phyloP scores from a whole-genome alignment of 2,888 invertebrate genomes.

The Invenusta paracnida region DNA sequence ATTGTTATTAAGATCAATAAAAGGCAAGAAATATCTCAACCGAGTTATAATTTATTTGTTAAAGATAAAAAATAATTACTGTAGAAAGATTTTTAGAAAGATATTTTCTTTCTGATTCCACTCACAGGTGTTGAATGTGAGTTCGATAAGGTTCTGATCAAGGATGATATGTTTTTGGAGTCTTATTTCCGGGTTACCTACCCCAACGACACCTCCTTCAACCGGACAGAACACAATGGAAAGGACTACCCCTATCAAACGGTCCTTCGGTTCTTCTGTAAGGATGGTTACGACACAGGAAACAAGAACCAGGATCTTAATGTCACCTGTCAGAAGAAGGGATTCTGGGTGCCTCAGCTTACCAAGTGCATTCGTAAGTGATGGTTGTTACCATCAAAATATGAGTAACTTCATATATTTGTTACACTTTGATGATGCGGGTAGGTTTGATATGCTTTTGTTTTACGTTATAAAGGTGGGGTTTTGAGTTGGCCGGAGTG shows the following conservation, averaged over 20 bases:
- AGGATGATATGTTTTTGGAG: background rate
- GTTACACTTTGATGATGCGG: too few species aligned
- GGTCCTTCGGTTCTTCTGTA: constrained; percentile 24
- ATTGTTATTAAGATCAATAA: too few species aligned
- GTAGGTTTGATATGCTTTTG: too few species aligned
- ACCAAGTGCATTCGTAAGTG: constrained; percentile 35
- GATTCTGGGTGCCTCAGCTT: constrained; percentile 32
- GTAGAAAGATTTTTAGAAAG: too few species aligned
- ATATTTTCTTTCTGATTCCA: too few species aligned
- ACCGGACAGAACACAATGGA: constrained; percentile 15
- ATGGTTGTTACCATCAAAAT: too few species aligned
- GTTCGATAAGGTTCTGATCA: background rate
- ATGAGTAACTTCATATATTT: too few species aligned
- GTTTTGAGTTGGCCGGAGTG: too few species aligned
- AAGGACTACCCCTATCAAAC: constrained; percentile 19
- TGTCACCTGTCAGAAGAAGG: constrained; percentile 23
- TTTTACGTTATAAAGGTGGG: too few species aligned
- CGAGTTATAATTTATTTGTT: too few species aligned
- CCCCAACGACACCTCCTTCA: constrained; percentile 3
- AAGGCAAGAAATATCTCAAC: too few species aligned
- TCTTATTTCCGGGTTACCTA: background rate
- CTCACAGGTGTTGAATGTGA: background rate
- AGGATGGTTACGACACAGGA: constrained; percentile 16
- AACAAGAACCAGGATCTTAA: background rate
- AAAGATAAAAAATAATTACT: too few species aligned